Conservation (phyloP, 1,140 invertebrate species). For the Macrosteles quadrilineatus region DNA sequence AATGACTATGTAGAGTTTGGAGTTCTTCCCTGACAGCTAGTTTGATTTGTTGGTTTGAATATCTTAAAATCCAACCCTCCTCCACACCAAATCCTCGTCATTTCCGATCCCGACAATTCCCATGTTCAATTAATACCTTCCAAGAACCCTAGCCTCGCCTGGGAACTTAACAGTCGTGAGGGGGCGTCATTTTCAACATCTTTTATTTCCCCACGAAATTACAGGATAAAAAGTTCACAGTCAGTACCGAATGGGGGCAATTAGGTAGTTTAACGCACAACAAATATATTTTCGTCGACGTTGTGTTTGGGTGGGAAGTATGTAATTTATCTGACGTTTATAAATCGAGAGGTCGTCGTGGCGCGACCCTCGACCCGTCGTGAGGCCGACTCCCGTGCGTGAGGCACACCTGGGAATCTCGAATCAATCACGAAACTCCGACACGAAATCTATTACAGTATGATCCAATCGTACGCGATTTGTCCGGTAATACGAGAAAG, state of each 20-base stretch:
- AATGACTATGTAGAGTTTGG: too few species aligned
- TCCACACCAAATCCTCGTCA: too few species aligned
- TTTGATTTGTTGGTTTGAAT: too few species aligned
- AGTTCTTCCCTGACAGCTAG: too few species aligned
- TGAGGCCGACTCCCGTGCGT: background rate
- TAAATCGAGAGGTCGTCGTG: conserved; percentile 2
- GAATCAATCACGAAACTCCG: background rate
- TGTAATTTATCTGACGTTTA: conserved; percentile 17
- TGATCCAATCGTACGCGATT: conserved; percentile 2
- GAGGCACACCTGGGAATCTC: background rate
- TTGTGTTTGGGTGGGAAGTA: conserved; percentile 11
- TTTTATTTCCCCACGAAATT: conserved; percentile 14
- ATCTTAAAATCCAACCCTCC: too few species aligned
- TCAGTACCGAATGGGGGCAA: background rate
- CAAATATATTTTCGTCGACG: conserved; percentile 14
- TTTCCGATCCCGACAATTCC: too few species aligned
- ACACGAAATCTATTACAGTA: background rate
- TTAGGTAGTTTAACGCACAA: conserved; percentile 16
- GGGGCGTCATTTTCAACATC: background rate
- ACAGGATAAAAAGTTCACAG: conserved; percentile 11
- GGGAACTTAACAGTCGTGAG: background rate
- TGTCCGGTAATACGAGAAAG: background rate
- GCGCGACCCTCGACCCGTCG: background rate
- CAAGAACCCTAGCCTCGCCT: too few species aligned
- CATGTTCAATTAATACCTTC: too few species aligned